phyloP scores from a whole-genome alignment of 2,113 vertebrate species.

The Prunella himalayana region DNA sequence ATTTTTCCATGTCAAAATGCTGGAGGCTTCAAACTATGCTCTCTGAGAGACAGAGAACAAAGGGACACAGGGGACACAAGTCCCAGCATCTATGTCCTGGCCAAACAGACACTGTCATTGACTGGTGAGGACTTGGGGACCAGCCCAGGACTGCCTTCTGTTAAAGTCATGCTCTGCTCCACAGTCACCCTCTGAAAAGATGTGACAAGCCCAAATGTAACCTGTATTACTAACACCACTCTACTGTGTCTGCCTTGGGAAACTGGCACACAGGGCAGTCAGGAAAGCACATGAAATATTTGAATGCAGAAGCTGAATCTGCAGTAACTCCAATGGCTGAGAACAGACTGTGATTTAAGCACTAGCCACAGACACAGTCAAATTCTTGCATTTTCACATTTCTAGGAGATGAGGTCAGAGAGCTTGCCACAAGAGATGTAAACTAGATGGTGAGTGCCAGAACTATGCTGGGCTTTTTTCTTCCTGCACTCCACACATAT shows the following conservation, averaged over 20 bases:
- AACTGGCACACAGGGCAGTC: neutral
- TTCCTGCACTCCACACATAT: neutral
- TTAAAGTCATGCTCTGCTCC: neutral
- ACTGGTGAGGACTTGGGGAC: neutral
- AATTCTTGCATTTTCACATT: slow-evolving; percentile 6
- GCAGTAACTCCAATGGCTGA: neutral
- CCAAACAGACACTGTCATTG: neutral
- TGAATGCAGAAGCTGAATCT: neutral
- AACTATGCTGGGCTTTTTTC: neutral
- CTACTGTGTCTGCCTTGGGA: neutral
- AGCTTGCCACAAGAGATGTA: slow-evolving; percentile 21
- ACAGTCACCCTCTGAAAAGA: neutral
- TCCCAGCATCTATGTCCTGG: neutral
- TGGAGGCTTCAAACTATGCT: neutral
- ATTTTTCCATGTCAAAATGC: neutral
- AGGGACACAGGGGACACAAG: neutral
- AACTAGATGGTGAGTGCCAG: slow-evolving; percentile 2
- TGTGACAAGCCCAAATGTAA: neutral
- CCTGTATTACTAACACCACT: neutral
- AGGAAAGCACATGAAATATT: neutral
- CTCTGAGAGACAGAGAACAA: neutral
- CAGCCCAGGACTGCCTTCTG: neutral
- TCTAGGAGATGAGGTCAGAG: slow-evolving; percentile 40
- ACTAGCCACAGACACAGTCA: neutral
- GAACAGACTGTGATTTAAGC: neutral